Percentiles rank a stretch among this genome's conserved stretches.
These are phyloP conservation scores for Dallia pectoralis DNA, from an alignment of 2,797 vertebrate species.

Conservation along the genomic window DNA sequence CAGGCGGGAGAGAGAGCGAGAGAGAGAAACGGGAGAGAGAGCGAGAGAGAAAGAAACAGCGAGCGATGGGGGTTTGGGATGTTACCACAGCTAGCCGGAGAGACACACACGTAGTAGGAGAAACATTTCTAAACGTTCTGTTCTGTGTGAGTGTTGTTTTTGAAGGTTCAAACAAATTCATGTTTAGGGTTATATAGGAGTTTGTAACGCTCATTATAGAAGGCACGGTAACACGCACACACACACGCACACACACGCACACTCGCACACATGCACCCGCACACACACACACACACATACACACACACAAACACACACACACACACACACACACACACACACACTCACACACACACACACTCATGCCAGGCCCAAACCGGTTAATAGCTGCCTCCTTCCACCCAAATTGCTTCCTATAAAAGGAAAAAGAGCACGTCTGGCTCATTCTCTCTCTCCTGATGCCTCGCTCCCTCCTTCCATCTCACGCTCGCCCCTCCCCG, in stretches of 20 bases:
- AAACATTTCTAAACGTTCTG: slow-evolving; percentile 32
- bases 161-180: background rate
- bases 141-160: slow-evolving; percentile 35
- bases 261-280: slow-evolving; percentile 12
- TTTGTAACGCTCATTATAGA: slow-evolving; percentile 55
- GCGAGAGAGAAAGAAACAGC: background rate
- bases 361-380: slow-evolving; percentile 60
- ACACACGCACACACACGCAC: slow-evolving; percentile 10
- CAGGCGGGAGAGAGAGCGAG: slow-evolving; percentile 45
- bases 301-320: slow-evolving; percentile 30
- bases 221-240: slow-evolving; percentile 35
- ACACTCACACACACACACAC: slow-evolving; percentile 29
- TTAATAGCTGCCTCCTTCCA: slow-evolving; percentile 78
- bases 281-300: slow-evolving; percentile 27
- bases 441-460: slow-evolving; percentile 55
- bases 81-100: background rate
- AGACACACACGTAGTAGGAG: slow-evolving; percentile 5
- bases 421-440: slow-evolving; percentile 73
- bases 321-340: slow-evolving; percentile 27
- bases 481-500: slow-evolving; percentile 65
- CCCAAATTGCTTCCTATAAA: slow-evolving; percentile 87
- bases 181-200: slow-evolving; percentile 9
- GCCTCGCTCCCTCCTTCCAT: slow-evolving; percentile 43
- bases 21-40: slow-evolving; percentile 12
- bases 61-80: background rate